Conservation (phyloP, 2,113 vertebrate genomes). For the Ageneiosus marmoratus region DNA sequence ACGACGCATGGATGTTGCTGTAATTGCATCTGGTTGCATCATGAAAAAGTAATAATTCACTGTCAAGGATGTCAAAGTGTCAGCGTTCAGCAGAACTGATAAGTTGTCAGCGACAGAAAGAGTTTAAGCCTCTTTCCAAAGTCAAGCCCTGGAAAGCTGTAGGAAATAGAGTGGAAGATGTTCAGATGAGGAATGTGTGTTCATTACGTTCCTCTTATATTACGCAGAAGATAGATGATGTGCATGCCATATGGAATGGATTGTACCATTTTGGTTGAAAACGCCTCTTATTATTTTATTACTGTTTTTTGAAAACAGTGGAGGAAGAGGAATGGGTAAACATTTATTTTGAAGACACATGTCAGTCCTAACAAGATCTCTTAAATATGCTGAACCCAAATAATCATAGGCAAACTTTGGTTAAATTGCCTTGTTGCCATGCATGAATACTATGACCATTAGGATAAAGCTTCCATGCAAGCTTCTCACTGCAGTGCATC, state of each 20-base stretch:
- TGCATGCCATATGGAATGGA: neutral
- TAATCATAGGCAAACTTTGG: neutral
- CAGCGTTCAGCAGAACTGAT: constrained; percentile 77
- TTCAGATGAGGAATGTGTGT: constrained; percentile 41
- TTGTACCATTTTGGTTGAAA: neutral
- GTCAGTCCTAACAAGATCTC: neutral
- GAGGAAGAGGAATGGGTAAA: neutral
- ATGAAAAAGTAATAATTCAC: constrained; percentile 84
- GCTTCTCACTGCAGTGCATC: neutral
- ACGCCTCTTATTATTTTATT: neutral
- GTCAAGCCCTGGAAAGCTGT: constrained; percentile 72
- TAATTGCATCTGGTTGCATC: constrained; percentile 83
- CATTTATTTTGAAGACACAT: neutral
- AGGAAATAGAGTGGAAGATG: constrained; percentile 50
- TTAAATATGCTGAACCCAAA: neutral
- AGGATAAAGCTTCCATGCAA: neutral
- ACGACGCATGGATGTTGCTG: constrained; percentile 76
- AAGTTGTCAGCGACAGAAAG: constrained; percentile 75
- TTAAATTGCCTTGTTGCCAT: neutral
- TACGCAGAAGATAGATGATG: constrained; percentile 34
- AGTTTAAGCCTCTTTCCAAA: constrained; percentile 72
- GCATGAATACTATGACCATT: constrained; percentile 11
- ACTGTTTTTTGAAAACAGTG: neutral
- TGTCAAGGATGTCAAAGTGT: constrained; percentile 81
- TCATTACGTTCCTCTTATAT: constrained; percentile 50